Conservation (phyloP, 92 coral and sea anemone genomes). For the Paramuricea clavata region DNA sequence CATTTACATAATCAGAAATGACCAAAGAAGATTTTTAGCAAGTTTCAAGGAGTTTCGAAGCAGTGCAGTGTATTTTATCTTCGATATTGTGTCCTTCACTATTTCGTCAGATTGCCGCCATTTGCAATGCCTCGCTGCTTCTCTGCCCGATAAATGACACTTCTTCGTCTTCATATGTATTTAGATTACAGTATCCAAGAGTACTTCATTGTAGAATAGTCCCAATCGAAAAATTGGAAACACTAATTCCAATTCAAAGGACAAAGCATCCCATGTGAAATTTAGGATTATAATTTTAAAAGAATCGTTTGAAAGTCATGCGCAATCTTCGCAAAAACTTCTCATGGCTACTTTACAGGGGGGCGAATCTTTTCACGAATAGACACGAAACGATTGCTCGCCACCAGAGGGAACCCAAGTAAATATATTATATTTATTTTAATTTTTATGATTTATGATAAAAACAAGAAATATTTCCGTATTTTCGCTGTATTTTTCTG, state of each 20-base stretch:
- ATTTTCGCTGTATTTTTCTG: background rate
- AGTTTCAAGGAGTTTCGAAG: background rate
- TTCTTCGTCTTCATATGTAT: background rate
- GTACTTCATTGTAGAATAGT: background rate
- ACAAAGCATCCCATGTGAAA: background rate
- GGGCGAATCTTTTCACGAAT: too few species aligned
- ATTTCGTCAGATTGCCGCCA: background rate
- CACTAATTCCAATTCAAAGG: background rate
- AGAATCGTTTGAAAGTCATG: too few species aligned
- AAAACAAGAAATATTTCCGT: background rate
- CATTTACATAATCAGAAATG: background rate
- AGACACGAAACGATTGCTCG: too few species aligned
- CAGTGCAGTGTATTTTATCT: background rate
- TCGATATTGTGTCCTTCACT: background rate
- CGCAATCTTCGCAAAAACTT: too few species aligned
- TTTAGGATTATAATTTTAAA: too few species aligned
- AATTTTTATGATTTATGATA: too few species aligned
- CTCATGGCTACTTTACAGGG: too few species aligned
- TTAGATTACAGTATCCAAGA: background rate
- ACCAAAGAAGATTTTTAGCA: background rate
- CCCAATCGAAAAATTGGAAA: slow-evolving; percentile 4
- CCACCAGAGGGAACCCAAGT: too few species aligned
- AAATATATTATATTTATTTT: too few species aligned
- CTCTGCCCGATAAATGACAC: slow-evolving; percentile 3
- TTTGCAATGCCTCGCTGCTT: background rate